Conservation (phyloP, 2,113 vertebrate species). For the Anoplopoma fimbria region DNA sequence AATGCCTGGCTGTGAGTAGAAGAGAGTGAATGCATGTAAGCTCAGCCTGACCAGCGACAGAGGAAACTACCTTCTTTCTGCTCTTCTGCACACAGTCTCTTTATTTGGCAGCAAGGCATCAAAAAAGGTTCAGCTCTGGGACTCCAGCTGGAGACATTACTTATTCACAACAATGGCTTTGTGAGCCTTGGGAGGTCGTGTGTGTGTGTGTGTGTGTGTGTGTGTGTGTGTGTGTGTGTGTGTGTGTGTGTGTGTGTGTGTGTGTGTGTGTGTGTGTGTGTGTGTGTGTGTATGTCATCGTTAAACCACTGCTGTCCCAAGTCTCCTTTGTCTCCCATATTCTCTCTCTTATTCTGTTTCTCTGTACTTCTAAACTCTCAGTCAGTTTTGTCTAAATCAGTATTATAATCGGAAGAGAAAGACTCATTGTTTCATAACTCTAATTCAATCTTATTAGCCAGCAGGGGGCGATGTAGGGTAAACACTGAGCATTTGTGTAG, state of each 20-base stretch:
- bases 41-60: background rate
- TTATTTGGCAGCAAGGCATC: conserved; percentile 53
- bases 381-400: background rate
- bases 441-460: conserved; percentile 1
- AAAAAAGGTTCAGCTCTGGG: conserved; percentile 52
- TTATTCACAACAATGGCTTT: conserved; percentile 63
- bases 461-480: background rate
- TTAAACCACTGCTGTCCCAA: conserved; percentile 11
- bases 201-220: background rate
- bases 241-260: background rate
- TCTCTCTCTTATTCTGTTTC: background rate
- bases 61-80: background rate
- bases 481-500: background rate
- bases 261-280: conserved; percentile 15
- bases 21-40: background rate
- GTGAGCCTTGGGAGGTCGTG: conserved; percentile 29
- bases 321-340: background rate
- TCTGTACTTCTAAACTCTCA: background rate
- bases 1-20: background rate
- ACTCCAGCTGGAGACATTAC: conserved; percentile 62
- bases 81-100: conserved; percentile 20
- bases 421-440: background rate
- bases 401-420: background rate
- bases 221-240: conserved; percentile 13
- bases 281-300: background rate